Percentiles rank a stretch among this genome's conserved stretches.
These are phyloP conservation scores for Egretta garzetta DNA, from an alignment of 2,113 vertebrate species.

Conservation along the genomic window DNA sequence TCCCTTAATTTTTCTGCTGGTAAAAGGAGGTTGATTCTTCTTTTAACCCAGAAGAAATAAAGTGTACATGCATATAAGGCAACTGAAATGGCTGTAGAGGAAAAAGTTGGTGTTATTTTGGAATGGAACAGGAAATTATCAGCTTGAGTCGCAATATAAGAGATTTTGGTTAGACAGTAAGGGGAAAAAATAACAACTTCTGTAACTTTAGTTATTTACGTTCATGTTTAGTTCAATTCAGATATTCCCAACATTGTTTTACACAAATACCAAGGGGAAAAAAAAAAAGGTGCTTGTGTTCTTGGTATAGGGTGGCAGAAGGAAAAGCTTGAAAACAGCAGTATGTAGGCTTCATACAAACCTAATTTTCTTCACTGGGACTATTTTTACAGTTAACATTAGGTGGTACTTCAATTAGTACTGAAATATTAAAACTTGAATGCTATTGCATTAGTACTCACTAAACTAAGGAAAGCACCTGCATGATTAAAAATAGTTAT, in stretches of 20 bases:
- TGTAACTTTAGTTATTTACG: background rate
- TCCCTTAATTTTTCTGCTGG: background rate
- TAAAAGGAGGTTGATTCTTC: background rate
- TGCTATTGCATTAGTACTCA: background rate
- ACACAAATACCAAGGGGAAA: background rate
- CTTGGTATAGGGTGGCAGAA: background rate
- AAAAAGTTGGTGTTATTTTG: background rate
- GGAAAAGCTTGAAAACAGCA: background rate
- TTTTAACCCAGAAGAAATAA: background rate
- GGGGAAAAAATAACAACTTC: background rate
- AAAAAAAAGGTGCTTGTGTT: background rate
- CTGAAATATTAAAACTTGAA: background rate
- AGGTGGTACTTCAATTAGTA: background rate
- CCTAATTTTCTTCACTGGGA: background rate
- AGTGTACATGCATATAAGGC: background rate
- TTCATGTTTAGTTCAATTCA: background rate
- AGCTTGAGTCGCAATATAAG: background rate
- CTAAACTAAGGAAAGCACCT: background rate
- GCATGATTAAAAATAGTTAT: background rate
- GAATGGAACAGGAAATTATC: background rate
- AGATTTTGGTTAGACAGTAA: background rate
- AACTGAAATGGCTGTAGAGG: background rate
- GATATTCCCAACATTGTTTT: background rate
- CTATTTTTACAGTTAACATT: background rate
- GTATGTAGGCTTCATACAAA: background rate